Base-by-base conservation (phyloP, 2,888 invertebrate species). In the Caenorhabditis sp. region DNA sequence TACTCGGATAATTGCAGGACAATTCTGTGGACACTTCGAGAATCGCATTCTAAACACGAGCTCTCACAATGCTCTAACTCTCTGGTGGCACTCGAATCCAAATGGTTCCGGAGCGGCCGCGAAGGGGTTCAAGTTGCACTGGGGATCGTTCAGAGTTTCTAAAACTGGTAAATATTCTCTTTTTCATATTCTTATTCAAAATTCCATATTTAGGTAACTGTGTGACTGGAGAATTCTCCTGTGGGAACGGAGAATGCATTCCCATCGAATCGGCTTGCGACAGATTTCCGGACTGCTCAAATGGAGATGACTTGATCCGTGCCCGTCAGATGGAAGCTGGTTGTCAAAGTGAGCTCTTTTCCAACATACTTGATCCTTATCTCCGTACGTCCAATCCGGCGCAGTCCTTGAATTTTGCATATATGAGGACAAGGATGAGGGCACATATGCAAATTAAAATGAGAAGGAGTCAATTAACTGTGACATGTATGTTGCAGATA, bases 11-110 rank as follows among this genome's bases (percentile, higher is more conserved):
- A 53, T 70, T 74, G 39, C 75, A 81, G 83, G 83, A 30, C 81
- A 83, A 76, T 82, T 79, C 61, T 83, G 83, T 63, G 83, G 83
- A 37, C 66, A 73, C 32, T 63, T 74, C 32, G 58, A 74, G 55
- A 81, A 81, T 53, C 74, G 76, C 15, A 78, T 76, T 63, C 48
- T 83, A 46, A 77, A 78, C 50, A 52, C 55, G 15, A 78, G 78
- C 59, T 68, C 78, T n/a, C 74, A 81, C 39, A 83, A 83, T 41
- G 83, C 82, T 17, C 48, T 83, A 62, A 82, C 83, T 15, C 73
- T 83, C 8, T 83, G 83, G 83, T 83, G 83, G 83, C 83, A 83
- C 65, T 71, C 82, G 1, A 74, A 78, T 58, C 74, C 75, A 11
- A 73, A 77, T 22, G 62, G 71, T 8, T 65, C 75, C 0, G 65